phyloP scores from a whole-genome alignment of 2,888 invertebrate species.

The Mantis religiosa region DNA sequence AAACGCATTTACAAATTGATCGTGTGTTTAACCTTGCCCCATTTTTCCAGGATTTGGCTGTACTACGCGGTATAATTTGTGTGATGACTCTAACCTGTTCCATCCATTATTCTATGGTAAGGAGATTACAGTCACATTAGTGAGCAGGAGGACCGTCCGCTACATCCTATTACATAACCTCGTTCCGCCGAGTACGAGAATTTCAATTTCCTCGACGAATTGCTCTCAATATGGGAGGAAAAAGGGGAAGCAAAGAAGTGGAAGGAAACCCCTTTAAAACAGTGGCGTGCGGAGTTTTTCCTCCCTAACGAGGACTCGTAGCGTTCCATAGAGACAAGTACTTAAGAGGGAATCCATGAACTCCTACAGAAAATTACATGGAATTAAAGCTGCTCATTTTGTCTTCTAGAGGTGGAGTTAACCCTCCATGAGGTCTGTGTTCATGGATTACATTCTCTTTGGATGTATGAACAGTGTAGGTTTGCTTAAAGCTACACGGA shows the following conservation, averaged over 20 bases:
- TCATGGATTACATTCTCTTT: neutral
- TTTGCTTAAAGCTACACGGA: neutral
- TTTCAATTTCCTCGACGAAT: neutral
- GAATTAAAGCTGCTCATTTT: neutral
- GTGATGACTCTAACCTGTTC: neutral
- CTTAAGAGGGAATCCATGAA: neutral
- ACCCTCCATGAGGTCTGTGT: neutral
- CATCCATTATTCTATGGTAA: neutral
- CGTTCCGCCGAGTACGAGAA: neutral
- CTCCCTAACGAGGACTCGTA: neutral
- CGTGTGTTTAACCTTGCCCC: neutral
- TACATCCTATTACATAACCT: neutral
- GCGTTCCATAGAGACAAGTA: neutral
- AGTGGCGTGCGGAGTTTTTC: neutral
- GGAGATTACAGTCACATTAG: neutral
- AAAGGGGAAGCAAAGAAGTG: neutral
- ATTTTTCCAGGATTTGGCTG: neutral
- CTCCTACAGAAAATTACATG: neutral
- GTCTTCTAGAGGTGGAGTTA: neutral
- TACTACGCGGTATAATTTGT: neutral
- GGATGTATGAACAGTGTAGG: neutral
- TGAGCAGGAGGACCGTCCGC: neutral
- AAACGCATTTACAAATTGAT: neutral
- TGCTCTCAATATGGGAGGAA: neutral
- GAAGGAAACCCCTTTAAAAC: neutral